These are phyloP conservation scores for Cryptops parisi DNA, from an alignment of 2,888 invertebrate genomes.

Conservation along the genomic window DNA sequence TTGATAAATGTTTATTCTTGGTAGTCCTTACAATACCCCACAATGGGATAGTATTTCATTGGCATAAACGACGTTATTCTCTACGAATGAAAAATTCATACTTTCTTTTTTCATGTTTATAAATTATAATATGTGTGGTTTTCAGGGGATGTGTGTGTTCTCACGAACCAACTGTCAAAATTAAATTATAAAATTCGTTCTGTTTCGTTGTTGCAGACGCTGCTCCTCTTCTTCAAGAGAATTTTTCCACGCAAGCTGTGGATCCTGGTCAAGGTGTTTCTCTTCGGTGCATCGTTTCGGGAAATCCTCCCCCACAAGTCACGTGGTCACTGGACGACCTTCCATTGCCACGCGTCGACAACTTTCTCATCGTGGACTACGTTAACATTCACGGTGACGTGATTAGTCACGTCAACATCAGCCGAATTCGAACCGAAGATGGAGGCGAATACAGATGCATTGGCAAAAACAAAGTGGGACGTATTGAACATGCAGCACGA, in stretches of 20 bases:
- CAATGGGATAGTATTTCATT: too few relatives aligned
- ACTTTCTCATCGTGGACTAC: conserved; percentile 23
- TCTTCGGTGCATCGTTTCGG: conserved; percentile 30
- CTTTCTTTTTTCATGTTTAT: too few relatives aligned
- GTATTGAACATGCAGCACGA: conserved; percentile 53
- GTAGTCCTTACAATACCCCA: too few relatives aligned
- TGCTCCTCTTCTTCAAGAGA: conserved; percentile 26
- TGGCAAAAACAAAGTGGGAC: conserved; percentile 59
- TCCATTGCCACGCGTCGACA: conserved; percentile 21
- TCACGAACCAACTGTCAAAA: too few relatives aligned
- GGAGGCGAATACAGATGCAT: conserved; percentile 65
- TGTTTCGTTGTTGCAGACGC: conserved; percentile 31
- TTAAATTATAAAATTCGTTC: too few relatives aligned
- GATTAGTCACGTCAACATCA: conserved; percentile 65
- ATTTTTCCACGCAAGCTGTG: conserved; percentile 25
- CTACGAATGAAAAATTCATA: too few relatives aligned
- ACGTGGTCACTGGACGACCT: conserved; percentile 26
- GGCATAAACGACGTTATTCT: too few relatives aligned
- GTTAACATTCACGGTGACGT: conserved; percentile 36
- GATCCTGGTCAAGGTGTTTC: conserved; percentile 28
- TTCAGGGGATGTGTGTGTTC: too few relatives aligned
- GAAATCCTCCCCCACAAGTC: conserved; percentile 30
- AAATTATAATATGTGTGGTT: too few relatives aligned
- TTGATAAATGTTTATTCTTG: too few relatives aligned
- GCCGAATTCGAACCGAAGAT: conserved; percentile 59